Percentiles rank a stretch among this genome's conserved stretches.
Conservation (phyloP, 2,113 vertebrate species). For the Hemichromis elongatus region DNA sequence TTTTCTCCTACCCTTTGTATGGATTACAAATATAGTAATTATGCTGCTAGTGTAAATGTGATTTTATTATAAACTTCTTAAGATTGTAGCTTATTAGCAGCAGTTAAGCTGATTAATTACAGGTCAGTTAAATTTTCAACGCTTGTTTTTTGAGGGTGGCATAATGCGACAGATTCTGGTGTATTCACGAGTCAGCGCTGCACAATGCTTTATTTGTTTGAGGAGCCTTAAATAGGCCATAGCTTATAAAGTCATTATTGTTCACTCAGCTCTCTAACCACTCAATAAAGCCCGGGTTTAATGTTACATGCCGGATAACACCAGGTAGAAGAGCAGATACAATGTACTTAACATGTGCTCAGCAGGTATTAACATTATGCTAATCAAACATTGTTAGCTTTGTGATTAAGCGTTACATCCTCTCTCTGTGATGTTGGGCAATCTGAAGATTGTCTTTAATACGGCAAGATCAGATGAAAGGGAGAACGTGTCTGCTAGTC, state of each 20-base stretch:
- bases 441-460: conserved; percentile 43
- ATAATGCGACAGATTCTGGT: not conserved
- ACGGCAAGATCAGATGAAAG: conserved; percentile 55
- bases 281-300: conserved; percentile 48
- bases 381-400: conserved; percentile 57
- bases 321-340: conserved; percentile 19
- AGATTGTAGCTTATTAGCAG: not conserved
- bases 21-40: not conserved
- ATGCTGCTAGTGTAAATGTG: not conserved
- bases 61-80: not conserved
- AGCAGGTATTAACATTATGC: conserved; percentile 49
- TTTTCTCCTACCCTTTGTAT: not conserved
- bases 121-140: not conserved
- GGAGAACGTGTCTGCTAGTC: conserved; percentile 6
- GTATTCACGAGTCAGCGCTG: not conserved
- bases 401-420: conserved; percentile 41
- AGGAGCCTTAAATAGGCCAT: not conserved
- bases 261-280: conserved; percentile 43
- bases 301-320: conserved; percentile 33
- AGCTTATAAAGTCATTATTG: conserved; percentile 44
- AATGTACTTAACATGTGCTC: conserved; percentile 36
- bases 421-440: conserved; percentile 54
- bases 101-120: not conserved
- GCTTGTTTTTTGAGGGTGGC: not conserved
- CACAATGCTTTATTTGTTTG: conserved; percentile 2